A percentile compares a stretch with the other conserved stretches of the same genome.
Conservation (phyloP, 2,113 vertebrate genomes). For the Pollimyrus isidori region DNA sequence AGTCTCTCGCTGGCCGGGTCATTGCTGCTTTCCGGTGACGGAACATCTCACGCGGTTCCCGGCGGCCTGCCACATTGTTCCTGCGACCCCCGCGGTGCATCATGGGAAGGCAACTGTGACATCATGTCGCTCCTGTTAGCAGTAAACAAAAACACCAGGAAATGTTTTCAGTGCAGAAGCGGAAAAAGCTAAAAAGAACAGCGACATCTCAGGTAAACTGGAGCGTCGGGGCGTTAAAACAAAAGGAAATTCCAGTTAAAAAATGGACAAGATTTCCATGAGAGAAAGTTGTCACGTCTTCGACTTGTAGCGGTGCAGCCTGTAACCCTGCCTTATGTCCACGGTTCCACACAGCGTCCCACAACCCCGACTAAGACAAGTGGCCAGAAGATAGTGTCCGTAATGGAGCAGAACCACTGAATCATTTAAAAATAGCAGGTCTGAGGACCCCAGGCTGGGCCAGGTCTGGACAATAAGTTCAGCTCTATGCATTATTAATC, state of each 20-base stretch:
- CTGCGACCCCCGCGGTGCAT: neutral
- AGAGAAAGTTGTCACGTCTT: neutral
- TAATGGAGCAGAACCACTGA: neutral
- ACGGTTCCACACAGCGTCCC: neutral
- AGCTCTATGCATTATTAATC: neutral
- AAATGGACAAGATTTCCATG: neutral
- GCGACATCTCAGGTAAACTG: neutral
- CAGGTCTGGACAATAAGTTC: neutral
- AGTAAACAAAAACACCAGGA: neutral
- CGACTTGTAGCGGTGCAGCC: neutral
- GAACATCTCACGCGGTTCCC: neutral
- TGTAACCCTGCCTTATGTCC: neutral
- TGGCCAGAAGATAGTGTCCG: neutral
- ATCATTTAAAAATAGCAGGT: neutral
- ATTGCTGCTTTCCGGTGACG: neutral
- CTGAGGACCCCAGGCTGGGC: neutral
- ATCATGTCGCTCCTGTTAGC: neutral
- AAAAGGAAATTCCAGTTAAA: neutral
- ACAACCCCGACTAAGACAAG: neutral
- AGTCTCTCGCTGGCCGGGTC: neutral
- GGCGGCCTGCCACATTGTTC: neutral
- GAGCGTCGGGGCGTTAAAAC: neutral
- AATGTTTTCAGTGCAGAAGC: neutral
- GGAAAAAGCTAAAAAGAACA: neutral
- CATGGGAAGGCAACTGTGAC: neutral